Evolutionary conservation across 92 coral and sea anemone species (phyloP), one percentile per base, ranked within the genome.

Genomic region (Metridium senile): DNA sequence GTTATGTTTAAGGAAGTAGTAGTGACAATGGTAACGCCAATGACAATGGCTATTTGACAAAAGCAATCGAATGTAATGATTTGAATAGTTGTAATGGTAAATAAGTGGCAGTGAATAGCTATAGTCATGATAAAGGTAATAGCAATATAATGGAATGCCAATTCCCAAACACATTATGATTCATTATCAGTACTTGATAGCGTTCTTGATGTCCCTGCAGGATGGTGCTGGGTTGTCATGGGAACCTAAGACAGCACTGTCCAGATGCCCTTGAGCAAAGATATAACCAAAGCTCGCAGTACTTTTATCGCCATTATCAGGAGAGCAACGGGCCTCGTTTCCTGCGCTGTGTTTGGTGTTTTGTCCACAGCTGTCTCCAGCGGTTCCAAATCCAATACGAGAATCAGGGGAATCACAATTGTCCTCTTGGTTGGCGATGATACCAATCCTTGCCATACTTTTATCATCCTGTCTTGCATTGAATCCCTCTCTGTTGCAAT

Each of bases 331-430:
- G 1, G 88, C 88, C 20, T 83, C 88, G 77, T 83, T 83, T 13
- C 88, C 88, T 7, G 76, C 82, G 19, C 72, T 34, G 79, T 70
- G 76, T 2, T 35, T 25, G 43, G 74, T 33, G 1, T 77, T 51
- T 43, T 84, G 80, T 22, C 75, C 75, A 35, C 84, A 84, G 33
- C 31, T 29, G 29, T 28, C 33, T 1, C 84, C 84, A 6, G 28
- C 79, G 2, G 83, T 75, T 27, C 88, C 88, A 58, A 84, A 71
- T 13, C 88, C 88, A 43, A 84, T 84, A 22, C 88, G 69, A 11
- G 88, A 84, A 33, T 84, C 88, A 17, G 88, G 88, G 3, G 74
- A 17, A 3, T 49, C 18, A 16, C 88, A 84, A 62, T 78, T 20
- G 51, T 71, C 71, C 18, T 77, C 88, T 56, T 71, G 88, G 68